phyloP scores from a whole-genome alignment of 2,113 vertebrate species.

The Etheostoma cragini region DNA sequence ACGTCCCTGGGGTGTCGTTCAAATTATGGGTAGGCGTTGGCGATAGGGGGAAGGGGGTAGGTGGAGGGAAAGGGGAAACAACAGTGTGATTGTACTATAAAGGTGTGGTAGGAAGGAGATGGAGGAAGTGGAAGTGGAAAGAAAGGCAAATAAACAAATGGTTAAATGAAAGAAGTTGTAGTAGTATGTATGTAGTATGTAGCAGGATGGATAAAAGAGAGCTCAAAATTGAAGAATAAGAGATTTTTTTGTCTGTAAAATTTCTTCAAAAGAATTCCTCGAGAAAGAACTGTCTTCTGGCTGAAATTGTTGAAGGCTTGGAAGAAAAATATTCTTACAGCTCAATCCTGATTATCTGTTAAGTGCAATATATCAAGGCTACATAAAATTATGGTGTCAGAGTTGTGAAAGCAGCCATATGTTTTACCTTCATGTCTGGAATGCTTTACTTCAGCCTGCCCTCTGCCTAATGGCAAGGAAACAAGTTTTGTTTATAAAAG shows the following conservation, averaged over 20 bases:
- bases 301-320: constrained; percentile 33
- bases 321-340: constrained; percentile 55
- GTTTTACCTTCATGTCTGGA: constrained; percentile 40
- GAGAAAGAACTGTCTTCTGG: constrained; percentile 17
- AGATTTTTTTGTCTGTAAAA: constrained; percentile 33
- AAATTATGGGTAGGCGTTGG: constrained; percentile 31
- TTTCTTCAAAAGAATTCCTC: constrained; percentile 48
- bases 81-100: not conserved
- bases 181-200: too few relatives aligned
- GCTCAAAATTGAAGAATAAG: constrained; percentile 28
- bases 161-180: constrained; percentile 15
- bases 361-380: constrained; percentile 65
- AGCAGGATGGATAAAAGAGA: not conserved
- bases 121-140: not conserved
- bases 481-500: constrained; percentile 43
- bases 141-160: not conserved
- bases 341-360: constrained; percentile 70
- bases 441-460: constrained; percentile 50
- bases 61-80: constrained; percentile 16
- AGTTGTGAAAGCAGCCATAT: constrained; percentile 47
- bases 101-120: constrained; percentile 8
- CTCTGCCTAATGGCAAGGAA: constrained; percentile 39
- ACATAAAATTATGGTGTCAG: constrained; percentile 55
- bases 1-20: constrained; percentile 61
- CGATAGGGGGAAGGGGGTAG: constrained; percentile 10